A percentile compares a stretch with the other conserved stretches of the same genome.
Evolutionary conservation across 2,888 invertebrate genomes (phyloP).

Genomic region (Aromia moschata): DNA sequence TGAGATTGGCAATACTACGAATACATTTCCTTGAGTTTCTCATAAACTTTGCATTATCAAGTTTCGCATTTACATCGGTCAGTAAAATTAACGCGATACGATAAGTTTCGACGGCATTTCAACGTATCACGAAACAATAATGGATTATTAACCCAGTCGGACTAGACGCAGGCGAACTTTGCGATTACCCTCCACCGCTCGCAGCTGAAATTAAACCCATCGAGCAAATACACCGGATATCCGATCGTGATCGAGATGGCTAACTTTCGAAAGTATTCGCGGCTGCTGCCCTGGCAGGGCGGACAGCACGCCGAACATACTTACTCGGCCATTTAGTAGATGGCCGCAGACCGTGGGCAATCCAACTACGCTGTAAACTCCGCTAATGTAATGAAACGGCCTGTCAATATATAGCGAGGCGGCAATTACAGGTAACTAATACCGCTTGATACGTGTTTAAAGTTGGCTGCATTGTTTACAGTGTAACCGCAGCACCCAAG

Average conservation of each 20-base stretch:
- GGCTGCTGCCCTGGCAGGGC: constrained; percentile 24
- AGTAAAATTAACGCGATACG: not conserved
- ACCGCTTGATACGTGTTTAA: constrained; percentile 62
- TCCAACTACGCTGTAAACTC: constrained; percentile 57
- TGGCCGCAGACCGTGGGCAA: constrained; percentile 50
- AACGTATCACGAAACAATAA: not conserved
- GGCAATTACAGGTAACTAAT: constrained; percentile 63
- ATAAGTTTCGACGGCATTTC: not conserved
- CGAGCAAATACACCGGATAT: constrained; percentile 32
- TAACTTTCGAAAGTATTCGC: constrained; percentile 36
- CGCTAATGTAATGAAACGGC: constrained; percentile 61
- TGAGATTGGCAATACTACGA: too few relatives aligned
- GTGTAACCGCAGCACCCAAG: constrained; percentile 61
- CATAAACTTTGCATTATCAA: too few relatives aligned
- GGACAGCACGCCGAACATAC: constrained; percentile 32
- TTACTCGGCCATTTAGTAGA: constrained; percentile 42
- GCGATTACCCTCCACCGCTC: not conserved
- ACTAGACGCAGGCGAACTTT: not conserved
- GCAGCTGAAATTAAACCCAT: constrained; percentile 4
- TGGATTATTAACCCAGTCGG: not conserved
- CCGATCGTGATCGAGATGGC: constrained; percentile 28
- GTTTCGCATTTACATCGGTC: not conserved
- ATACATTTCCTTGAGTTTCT: too few relatives aligned
- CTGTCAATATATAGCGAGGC: constrained; percentile 55
- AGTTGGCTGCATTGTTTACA: constrained; percentile 63